Conservation (phyloP, 2,888 invertebrate genomes). For the Sisyra nigra region DNA sequence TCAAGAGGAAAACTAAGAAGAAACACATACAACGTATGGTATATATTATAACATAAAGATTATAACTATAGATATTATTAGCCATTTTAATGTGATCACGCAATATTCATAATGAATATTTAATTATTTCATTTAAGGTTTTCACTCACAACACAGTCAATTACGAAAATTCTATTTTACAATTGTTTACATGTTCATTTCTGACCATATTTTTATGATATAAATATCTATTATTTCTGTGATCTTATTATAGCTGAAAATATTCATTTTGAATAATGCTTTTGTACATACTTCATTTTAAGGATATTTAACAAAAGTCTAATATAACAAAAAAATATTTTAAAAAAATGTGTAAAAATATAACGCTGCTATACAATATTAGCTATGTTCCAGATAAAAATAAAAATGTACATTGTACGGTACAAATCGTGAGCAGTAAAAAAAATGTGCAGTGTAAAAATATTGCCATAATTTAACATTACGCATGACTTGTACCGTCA, state of each 20-base stretch:
- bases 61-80: slow-evolving; percentile 1
- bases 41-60: neutral
- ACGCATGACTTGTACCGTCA: no score
- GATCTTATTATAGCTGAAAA: slow-evolving; percentile 2
- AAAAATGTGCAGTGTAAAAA: no score
- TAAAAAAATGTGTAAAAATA: neutral
- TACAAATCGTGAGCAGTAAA: no score
- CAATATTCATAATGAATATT: slow-evolving; percentile 6
- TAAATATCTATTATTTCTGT: slow-evolving; percentile 5
- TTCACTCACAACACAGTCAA: slow-evolving; percentile 5
- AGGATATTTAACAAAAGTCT: neutral
- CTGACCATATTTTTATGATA: neutral
- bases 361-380: slow-evolving; percentile 6
- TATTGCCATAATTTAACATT: no score
- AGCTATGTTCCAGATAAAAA: no score
- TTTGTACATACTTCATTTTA: slow-evolving; percentile 4
- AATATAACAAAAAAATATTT: slow-evolving; percentile 2
- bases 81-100: slow-evolving; percentile 8
- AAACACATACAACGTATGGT: slow-evolving; percentile 7
- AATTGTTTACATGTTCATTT: neutral
- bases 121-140: neutral
- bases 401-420: no score
- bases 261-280: slow-evolving; percentile 6
- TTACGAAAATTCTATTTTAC: slow-evolving; percentile 2
- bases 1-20: slow-evolving; percentile 16